A percentile compares a stretch with the other conserved stretches of the same genome.
Evolutionary conservation across 35 echinoderm and acorn worm genomes (phyloP).

Genomic region (Apostichopus californicus): DNA sequence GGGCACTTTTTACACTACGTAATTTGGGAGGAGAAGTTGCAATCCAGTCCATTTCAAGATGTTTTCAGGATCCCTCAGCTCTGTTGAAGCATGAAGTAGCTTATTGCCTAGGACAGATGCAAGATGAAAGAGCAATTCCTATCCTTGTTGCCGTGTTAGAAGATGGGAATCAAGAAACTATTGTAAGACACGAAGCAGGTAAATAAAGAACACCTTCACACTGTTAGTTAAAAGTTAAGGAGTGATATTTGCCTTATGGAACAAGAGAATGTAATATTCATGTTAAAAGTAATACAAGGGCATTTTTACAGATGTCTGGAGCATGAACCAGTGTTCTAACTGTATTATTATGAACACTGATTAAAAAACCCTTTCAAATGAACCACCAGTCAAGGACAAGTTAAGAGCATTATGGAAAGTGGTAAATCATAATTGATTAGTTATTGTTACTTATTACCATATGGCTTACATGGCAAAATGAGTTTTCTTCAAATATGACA

Average conservation of each 20-base stretch:
- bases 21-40: slow-evolving; percentile 86
- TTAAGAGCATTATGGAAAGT: no score
- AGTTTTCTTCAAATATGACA: no score
- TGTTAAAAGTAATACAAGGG: no score
- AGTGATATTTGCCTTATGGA: background rate
- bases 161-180: slow-evolving; percentile 84
- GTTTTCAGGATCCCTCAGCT: slow-evolving; percentile 80
- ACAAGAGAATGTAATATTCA: no score
- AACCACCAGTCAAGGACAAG: no score
- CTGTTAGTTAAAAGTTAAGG: background rate
- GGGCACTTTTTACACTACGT: slow-evolving; percentile 90
- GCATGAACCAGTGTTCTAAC: background rate
- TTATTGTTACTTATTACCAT: no score
- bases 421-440: no score
- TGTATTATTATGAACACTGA: no score
- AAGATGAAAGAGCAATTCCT: slow-evolving; percentile 87
- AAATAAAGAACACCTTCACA: background rate
- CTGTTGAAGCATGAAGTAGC: slow-evolving; percentile 95
- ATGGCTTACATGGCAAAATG: no score
- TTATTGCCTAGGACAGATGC: slow-evolving; percentile 97
- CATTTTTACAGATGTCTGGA: no score
- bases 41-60: slow-evolving; percentile 65
- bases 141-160: slow-evolving; percentile 67
- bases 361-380: no score
- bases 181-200: slow-evolving; percentile 99